Base-by-base conservation (phyloP, 2,797 vertebrate genomes). In the Halcyon chelicuti region DNA sequence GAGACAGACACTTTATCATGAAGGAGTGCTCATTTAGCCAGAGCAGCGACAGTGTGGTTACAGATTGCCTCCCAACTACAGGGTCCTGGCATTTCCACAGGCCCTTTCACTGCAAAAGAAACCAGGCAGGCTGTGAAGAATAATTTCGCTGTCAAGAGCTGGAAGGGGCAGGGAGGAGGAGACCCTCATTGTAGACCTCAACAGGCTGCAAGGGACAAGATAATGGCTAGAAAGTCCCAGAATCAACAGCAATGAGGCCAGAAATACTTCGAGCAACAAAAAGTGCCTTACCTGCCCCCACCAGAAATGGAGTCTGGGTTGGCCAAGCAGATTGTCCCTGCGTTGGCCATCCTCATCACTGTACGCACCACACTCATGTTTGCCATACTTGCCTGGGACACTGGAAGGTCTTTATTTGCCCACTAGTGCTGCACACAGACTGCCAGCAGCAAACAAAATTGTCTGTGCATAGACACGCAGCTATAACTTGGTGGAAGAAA, bases 71-170 rank as follows among this genome's bases (percentile, higher is more conserved):
- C 66, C 75, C 40, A 1, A 0, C 81, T 88, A 9, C 8, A 23
- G 12, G 37, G n/a, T 89, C 84, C 61, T 65, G 29, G 51, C 44
- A 68, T 88, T 81, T 78, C 61, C 60, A 87, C 42, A 83, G 14
- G 66, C 16, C 8, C 14, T 93, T 91, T 81, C 66, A 62, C 47
- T 62, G 40, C 25, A 67, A 57, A n/a, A 80, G 16, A 88, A 82
- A 35, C 23, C 20, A 70, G 15, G 42, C 40, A 80, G 65, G 25
- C 51, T 63, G 54, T 61, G 33, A 82, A 86, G 74, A 90, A 25
- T 23, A 80, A 35, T 58, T 86, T 21, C 13, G 4, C 5, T 46
- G 25, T 68, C n/a, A 61, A 81, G 42, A 72, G 9, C 42, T 86
- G 54, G 46, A 94, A 83, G 23, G 12, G 11, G 26, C 31, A 79